Conservation (phyloP, 2,797 vertebrate genomes). For the Hybognathus amarus region DNA sequence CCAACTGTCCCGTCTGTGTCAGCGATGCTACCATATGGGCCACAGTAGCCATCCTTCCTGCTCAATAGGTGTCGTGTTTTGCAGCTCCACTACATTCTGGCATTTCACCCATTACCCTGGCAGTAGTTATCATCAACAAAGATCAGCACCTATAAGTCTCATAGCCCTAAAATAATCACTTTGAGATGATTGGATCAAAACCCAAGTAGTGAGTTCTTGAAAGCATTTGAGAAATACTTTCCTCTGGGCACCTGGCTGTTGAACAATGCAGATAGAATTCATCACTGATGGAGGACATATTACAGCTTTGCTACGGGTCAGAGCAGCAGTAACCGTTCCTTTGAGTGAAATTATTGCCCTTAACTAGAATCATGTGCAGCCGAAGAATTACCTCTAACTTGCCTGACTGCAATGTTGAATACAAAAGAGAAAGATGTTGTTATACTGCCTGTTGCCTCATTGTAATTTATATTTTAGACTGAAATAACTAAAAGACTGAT, state of each 20-base stretch:
- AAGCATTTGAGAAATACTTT: constrained; percentile 9
- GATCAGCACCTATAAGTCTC: constrained; percentile 10
- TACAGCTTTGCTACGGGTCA: constrained; percentile 47
- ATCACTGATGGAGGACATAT: constrained; percentile 44
- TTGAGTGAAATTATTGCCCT: constrained; percentile 56
- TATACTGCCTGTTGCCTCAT: constrained; percentile 18
- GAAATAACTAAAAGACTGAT: constrained; percentile 20
- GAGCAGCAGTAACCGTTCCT: constrained; percentile 50
- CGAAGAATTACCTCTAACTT: constrained; percentile 42
- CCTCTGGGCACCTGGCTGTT: constrained; percentile 19
- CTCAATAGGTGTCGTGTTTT: constrained; percentile 73
- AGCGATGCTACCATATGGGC: constrained; percentile 76
- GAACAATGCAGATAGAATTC: constrained; percentile 44
- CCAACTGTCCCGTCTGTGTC: constrained; percentile 59
- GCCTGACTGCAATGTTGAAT: constrained; percentile 9
- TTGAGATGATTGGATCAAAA: constrained; percentile 29
- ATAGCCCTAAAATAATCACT: constrained; percentile 1
- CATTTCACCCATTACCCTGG: constrained; percentile 52
- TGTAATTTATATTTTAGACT: constrained; percentile 27
- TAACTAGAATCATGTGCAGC: constrained; percentile 60
- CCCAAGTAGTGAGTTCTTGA: constrained; percentile 7
- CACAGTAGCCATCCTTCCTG: constrained; percentile 78
- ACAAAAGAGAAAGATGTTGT: constrained; percentile 12
- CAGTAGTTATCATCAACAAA: constrained; percentile 24
- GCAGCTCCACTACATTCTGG: constrained; percentile 70